Conservation (phyloP, 2,797 vertebrate genomes). For the Taenioides sp. region DNA sequence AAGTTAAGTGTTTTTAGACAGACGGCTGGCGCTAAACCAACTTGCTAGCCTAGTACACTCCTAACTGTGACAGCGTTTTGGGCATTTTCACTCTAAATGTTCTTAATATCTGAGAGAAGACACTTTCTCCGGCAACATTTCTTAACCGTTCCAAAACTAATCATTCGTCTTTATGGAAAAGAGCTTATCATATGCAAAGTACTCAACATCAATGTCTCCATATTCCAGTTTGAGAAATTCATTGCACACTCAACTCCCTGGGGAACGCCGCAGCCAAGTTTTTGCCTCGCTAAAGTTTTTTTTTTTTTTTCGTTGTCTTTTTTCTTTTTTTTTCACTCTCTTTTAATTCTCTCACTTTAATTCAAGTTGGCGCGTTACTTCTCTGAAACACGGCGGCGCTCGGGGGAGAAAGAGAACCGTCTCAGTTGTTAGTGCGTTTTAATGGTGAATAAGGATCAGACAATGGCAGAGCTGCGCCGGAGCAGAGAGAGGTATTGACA, state of each 20-base stretch:
- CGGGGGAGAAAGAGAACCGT: slow-evolving; percentile 75
- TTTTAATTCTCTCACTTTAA: slow-evolving; percentile 73
- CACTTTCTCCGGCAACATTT: slow-evolving; percentile 58
- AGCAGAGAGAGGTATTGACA: slow-evolving; percentile 78
- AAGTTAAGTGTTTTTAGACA: slow-evolving; percentile 38
- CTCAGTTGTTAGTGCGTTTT: slow-evolving; percentile 80
- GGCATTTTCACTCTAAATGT: slow-evolving; percentile 60
- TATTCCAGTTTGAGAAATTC: slow-evolving; percentile 76
- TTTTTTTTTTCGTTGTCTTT: slow-evolving; percentile 44
- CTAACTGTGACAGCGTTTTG: slow-evolving; percentile 46
- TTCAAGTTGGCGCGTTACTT: slow-evolving; percentile 80
- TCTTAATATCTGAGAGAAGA: slow-evolving; percentile 59
- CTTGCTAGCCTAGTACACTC: slow-evolving; percentile 31
- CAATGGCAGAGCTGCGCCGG: slow-evolving; percentile 77
- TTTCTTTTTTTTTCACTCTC: slow-evolving; percentile 20
- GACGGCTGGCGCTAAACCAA: slow-evolving; percentile 37
- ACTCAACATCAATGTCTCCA: slow-evolving; percentile 73
- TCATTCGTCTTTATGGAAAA: slow-evolving; percentile 70
- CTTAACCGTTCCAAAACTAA: slow-evolving; percentile 64
- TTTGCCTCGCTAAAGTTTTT: slow-evolving; percentile 72
- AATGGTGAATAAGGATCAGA: slow-evolving; percentile 78
- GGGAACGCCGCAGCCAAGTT: slow-evolving; percentile 72
- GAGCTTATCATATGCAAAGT: slow-evolving; percentile 75
- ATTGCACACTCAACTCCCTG: slow-evolving; percentile 70
- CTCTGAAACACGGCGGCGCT: slow-evolving; percentile 70